phyloP scores from a whole-genome alignment of 2,113 vertebrate species.

The Phasianus colchicus region DNA sequence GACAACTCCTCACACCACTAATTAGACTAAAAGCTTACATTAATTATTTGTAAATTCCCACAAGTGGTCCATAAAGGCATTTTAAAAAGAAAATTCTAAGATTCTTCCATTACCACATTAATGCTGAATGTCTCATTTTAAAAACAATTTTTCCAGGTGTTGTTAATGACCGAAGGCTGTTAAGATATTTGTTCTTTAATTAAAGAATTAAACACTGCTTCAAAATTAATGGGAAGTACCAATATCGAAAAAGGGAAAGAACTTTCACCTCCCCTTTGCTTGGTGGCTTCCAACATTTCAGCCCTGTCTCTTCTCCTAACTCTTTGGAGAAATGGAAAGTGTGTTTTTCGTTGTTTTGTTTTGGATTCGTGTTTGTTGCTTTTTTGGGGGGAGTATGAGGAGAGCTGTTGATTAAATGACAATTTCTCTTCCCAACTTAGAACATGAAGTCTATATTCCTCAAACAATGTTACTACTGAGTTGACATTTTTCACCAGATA shows the following conservation, averaged over 20 bases:
- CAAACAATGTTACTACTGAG: neutral
- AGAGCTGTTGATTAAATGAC: neutral
- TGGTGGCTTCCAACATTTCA: neutral
- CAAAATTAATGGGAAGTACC: neutral
- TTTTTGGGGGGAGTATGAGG: neutral
- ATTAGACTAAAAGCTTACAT: constrained; percentile 47
- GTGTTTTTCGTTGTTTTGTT: neutral
- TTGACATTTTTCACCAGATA: neutral
- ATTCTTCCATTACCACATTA: neutral
- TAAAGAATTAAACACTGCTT: neutral
- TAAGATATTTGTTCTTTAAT: neutral
- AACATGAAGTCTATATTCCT: neutral
- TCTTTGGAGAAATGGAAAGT: neutral
- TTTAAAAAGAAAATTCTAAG: constrained; percentile 25
- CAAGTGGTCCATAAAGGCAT: neutral
- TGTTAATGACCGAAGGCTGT: neutral
- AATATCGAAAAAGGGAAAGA: neutral
- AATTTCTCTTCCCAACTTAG: neutral
- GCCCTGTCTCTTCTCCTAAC: neutral
- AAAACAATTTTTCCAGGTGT: neutral
- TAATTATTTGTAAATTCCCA: constrained; percentile 6
- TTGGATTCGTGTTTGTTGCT: no score
- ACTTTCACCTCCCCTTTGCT: neutral
- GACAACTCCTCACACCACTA: neutral
- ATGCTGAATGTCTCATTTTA: neutral